Conservation (phyloP, 2,888 invertebrate species). For the Brachylomia viminalis region DNA sequence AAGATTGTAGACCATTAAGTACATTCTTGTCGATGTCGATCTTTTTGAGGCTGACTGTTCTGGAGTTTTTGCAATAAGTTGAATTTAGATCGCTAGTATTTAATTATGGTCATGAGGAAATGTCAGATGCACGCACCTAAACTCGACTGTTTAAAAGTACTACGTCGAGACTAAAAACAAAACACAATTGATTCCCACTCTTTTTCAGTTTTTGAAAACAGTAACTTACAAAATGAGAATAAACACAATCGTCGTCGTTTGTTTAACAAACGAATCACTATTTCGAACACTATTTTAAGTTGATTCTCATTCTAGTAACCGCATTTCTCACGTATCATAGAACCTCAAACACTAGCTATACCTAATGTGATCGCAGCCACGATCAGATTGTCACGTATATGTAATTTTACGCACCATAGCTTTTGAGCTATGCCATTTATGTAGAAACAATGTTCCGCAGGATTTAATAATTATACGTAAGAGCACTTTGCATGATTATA, state of each 20-base stretch:
- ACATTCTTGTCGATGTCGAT: too few relatives aligned
- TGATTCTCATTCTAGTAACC: not conserved
- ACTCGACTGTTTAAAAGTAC: not conserved
- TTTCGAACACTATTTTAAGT: not conserved
- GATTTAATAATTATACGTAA: slow-evolving; percentile 68
- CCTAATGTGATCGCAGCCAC: slow-evolving; percentile 19
- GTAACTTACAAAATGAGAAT: not conserved
- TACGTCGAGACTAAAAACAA: not conserved
- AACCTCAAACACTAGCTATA: too few relatives aligned
- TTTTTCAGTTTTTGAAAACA: not conserved
- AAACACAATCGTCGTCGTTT: not conserved
- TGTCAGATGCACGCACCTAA: not conserved
- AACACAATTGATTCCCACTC: not conserved
- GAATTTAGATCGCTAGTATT: not conserved
- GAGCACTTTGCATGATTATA: slow-evolving; percentile 68
- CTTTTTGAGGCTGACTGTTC: not conserved
- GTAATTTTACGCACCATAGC: slow-evolving; percentile 64
- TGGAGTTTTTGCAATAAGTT: not conserved
- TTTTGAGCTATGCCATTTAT: slow-evolving; percentile 54
- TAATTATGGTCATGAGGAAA: not conserved
- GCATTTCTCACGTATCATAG: too few relatives aligned
- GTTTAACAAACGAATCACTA: not conserved
- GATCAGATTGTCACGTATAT: slow-evolving; percentile 52
- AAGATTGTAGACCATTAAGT: too few relatives aligned
- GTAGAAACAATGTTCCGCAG: slow-evolving; percentile 56